Evolutionary conservation across 2,797 vertebrate genomes (phyloP).

Genomic region (Rachycentron canadum): DNA sequence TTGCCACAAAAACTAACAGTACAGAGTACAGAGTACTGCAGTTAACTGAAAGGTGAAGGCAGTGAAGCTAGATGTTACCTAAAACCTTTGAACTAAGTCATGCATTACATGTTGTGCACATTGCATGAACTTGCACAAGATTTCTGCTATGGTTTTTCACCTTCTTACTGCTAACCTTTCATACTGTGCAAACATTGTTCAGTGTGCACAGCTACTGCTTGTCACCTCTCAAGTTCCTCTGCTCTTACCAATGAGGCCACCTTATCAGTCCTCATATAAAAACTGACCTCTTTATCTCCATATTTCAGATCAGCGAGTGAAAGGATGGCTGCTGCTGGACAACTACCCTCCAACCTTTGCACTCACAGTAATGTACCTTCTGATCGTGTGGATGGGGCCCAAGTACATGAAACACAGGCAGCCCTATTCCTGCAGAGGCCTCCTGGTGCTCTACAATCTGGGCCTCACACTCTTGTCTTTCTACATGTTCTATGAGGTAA

Average conservation of each 20-base stretch:
- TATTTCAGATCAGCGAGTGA: constrained; percentile 92
- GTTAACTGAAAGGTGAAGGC: not conserved
- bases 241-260: constrained; percentile 7
- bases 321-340: constrained; percentile 94
- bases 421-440: constrained; percentile 89
- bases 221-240: constrained; percentile 15
- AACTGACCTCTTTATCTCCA: constrained; percentile 28
- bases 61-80: not conserved
- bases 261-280: not conserved
- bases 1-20: not conserved
- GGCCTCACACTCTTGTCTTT: constrained; percentile 93
- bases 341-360: constrained; percentile 92
- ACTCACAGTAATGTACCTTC: constrained; percentile 91
- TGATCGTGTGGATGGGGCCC: constrained; percentile 95
- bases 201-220: not conserved
- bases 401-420: constrained; percentile 93
- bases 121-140: constrained; percentile 11
- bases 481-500: constrained; percentile 98
- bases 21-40: not conserved
- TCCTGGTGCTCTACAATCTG: constrained; percentile 94
- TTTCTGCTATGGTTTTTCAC: constrained; percentile 11
- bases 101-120: not conserved
- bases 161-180: constrained; percentile 10
- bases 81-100: constrained; percentile 24
- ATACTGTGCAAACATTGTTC: constrained; percentile 41